Base-by-base conservation (phyloP, 37 sponge, comb jelly and placozoan genomes). In the Spongilla lacustris region DNA sequence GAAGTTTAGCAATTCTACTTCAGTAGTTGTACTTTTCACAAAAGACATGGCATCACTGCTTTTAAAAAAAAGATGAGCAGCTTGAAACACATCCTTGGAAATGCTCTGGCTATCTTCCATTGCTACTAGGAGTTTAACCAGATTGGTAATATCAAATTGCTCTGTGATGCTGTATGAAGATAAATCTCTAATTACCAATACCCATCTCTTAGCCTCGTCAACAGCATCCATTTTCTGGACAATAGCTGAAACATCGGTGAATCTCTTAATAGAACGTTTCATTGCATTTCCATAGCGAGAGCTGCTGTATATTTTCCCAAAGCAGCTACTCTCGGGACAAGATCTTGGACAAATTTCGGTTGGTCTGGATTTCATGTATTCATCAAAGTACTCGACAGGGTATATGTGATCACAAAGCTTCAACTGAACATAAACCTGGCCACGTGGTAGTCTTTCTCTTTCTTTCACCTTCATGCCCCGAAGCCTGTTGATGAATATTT, bases 281-380 rank as follows among this genome's bases (percentile, higher is more conserved):
- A 67, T 37, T 6, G 25, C 75, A 66, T 88, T 88, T 31, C 83
- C 83, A 88, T 90, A 84, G 28, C 90, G 84, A 68, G 19, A 74
- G 4, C 70, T 66, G 2, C 37, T 28, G 33, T 36, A 31, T 0
- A 89, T 33, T 23, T 50, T 25, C 0, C 33, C 50, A 36, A 30
- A 27, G 73, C 90, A 89, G 34, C 29, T 73, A 3, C 29, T 21
- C 13, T 32, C 68, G 24, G 80, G 90, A 35, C 89, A 89, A 8
- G 35, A 77, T 14, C 78, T 31, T 27, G 89, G 89, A 32, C 72
- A 38, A 0, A 90, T 77, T 17, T 19, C 12, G 14, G 0, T 21
- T 68, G 46, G 23, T 14, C 21, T 58, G 1, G 19, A 19, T 32
- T 74, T 24, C 49, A 81, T 69, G 68, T 68, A 36, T 28, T 67